Evolutionary conservation across 2,113 vertebrate genomes (phyloP).

Genomic region (Piaya cayana): DNA sequence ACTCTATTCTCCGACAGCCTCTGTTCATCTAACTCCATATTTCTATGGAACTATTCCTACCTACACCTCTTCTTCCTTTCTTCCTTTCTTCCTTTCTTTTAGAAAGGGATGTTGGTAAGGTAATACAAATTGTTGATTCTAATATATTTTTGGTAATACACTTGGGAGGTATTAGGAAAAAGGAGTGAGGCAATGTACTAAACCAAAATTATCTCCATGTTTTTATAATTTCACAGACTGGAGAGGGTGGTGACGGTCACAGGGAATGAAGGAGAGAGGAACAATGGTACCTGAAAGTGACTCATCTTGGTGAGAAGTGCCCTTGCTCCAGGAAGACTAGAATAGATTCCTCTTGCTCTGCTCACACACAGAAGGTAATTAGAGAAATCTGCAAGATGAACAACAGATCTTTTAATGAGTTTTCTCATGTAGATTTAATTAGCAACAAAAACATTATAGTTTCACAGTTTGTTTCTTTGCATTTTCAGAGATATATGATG

Average conservation of each 20-base stretch:
- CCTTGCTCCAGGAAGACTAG: not conserved
- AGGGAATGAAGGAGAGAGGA: not conserved
- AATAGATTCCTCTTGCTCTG: not conserved
- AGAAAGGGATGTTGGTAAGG: not conserved
- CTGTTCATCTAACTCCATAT: not conserved
- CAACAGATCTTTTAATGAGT: not conserved
- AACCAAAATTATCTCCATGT: not conserved
- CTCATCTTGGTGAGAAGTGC: not conserved
- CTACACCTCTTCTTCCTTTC: not conserved
- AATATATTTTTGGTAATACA: not conserved
- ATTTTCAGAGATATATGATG: slow-evolving; percentile 45
- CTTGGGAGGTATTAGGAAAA: not conserved
- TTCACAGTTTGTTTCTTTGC: slow-evolving; percentile 21
- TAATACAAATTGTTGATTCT: not conserved
- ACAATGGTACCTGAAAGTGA: not conserved
- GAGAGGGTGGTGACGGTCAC: not conserved
- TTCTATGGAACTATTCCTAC: not conserved
- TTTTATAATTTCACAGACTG: not conserved
- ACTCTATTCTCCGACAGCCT: not conserved
- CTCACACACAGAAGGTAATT: not conserved
- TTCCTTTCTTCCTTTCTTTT: not conserved
- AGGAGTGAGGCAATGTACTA: not conserved
- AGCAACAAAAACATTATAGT: not conserved
- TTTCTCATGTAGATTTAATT: slow-evolving; percentile 17
- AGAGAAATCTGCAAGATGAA: slow-evolving; percentile 8